Conservation (phyloP, 1,140 invertebrate genomes). For the Drosophila subobscura region DNA sequence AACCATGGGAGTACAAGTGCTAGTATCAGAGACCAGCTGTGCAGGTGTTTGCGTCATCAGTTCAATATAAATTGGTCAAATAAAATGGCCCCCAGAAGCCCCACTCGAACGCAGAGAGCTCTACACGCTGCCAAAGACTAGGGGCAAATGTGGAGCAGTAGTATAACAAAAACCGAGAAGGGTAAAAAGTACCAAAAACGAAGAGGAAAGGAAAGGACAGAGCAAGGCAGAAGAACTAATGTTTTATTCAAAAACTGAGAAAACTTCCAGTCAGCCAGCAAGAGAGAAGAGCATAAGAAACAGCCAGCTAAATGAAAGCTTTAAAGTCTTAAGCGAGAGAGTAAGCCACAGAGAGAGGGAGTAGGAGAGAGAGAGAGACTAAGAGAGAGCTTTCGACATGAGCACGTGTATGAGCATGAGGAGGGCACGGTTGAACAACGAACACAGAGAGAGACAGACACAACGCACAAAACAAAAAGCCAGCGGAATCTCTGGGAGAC, state of each 20-base stretch:
- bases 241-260: constrained; percentile 36
- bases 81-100: constrained; percentile 19
- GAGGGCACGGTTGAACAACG: constrained; percentile 2
- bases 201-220: constrained; percentile 22
- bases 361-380: constrained; percentile 5
- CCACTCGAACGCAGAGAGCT: constrained; percentile 14
- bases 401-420: constrained; percentile 41
- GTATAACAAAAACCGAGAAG: constrained; percentile 37
- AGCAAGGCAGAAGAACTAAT: constrained; percentile 17
- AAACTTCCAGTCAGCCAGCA: constrained; percentile 62
- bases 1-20: not conserved
- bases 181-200: constrained; percentile 36
- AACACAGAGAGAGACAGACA: constrained; percentile 31
- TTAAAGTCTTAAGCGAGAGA: not conserved
- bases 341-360: not conserved
- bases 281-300: constrained; percentile 6
- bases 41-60: constrained; percentile 60
- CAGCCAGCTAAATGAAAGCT: constrained; percentile 6
- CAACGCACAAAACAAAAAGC: constrained; percentile 24
- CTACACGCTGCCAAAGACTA: constrained; percentile 49
- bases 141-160: constrained; percentile 61
- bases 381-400: not conserved
- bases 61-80: constrained; percentile 26
- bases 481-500: constrained; percentile 14
- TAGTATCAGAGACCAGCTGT: not conserved